These are phyloP conservation scores for Muschampia staudingeri DNA, from an alignment of 2,888 invertebrate species.

Conservation along the genomic window DNA sequence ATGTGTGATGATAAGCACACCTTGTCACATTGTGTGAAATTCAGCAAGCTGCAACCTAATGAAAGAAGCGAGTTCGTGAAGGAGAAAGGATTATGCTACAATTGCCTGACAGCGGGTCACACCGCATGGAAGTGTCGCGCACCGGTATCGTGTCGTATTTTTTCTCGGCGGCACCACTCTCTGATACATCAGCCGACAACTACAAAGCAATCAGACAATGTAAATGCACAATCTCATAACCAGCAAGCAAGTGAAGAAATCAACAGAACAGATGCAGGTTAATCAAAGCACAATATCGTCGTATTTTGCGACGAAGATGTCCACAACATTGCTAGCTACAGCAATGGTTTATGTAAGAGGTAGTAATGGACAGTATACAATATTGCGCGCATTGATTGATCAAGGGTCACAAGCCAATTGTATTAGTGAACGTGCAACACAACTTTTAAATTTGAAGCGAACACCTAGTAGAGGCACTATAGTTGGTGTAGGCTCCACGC, in stretches of 20 bases:
- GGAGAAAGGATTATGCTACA: slow-evolving; percentile 15
- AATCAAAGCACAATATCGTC: slow-evolving; percentile 27
- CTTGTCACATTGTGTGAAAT: background rate
- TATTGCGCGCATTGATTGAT: slow-evolving; percentile 52
- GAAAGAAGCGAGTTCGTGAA: slow-evolving; percentile 20
- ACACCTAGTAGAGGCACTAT: slow-evolving; percentile 46
- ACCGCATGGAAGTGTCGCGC: background rate
- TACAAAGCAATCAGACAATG: background rate
- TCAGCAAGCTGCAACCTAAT: slow-evolving; percentile 10
- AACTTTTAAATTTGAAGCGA: slow-evolving; percentile 49
- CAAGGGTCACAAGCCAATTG: slow-evolving; percentile 58
- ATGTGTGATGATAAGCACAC: no score
- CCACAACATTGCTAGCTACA: slow-evolving; percentile 55
- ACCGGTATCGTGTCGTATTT: slow-evolving; percentile 1
- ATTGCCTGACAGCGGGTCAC: slow-evolving; percentile 7
- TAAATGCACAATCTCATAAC: background rate
- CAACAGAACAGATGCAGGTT: slow-evolving; percentile 28
- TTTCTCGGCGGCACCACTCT: background rate
- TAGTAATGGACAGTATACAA: slow-evolving; percentile 21
- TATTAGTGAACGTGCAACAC: slow-evolving; percentile 51
- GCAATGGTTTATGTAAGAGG: slow-evolving; percentile 49
- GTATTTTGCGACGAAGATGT: slow-evolving; percentile 34
- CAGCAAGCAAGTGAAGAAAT: background rate
- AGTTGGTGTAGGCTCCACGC: slow-evolving; percentile 47
- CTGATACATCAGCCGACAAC: background rate